These are phyloP conservation scores for Archips crataeganus DNA, from an alignment of 2,888 invertebrate genomes.

Conservation along the genomic window DNA sequence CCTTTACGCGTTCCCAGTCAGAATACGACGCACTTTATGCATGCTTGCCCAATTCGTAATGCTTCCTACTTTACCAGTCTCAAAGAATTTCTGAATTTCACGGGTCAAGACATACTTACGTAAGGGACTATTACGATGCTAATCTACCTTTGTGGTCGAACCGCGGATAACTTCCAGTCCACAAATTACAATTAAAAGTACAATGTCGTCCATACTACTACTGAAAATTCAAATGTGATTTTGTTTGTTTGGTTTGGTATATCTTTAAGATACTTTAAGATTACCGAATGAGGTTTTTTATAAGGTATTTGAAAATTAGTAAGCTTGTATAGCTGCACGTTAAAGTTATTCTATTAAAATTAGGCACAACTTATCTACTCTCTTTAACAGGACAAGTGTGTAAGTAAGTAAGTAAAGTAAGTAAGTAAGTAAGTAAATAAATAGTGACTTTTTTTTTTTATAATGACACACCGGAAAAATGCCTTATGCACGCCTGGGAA, in stretches of 20 bases:
- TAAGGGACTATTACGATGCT: slow-evolving; percentile 19
- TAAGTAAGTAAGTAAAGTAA: too few relatives aligned
- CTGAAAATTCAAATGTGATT: background rate
- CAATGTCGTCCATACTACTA: background rate
- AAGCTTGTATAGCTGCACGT: too few relatives aligned
- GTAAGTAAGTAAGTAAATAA: too few relatives aligned
- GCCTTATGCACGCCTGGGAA: too few relatives aligned
- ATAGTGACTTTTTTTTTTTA: too few relatives aligned
- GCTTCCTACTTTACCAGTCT: slow-evolving; percentile 1
- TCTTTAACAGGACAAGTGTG: too few relatives aligned
- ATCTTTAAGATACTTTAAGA: background rate
- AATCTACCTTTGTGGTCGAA: slow-evolving; percentile 22
- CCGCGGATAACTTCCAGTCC: slow-evolving; percentile 11
- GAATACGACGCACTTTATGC: background rate
- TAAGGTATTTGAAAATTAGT: too few relatives aligned
- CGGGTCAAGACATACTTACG: slow-evolving; percentile 11
- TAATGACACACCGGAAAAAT: too few relatives aligned
- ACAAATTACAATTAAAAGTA: slow-evolving; percentile 15
- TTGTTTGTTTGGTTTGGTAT: background rate
- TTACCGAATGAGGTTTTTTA: too few relatives aligned
- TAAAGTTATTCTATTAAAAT: too few relatives aligned
- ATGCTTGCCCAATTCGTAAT: background rate
- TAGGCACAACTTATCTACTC: too few relatives aligned
- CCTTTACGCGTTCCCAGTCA: background rate
- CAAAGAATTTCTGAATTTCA: slow-evolving; percentile 20